Evolutionary conservation across 2,888 invertebrate genomes (phyloP).

Genomic region (Mythimna impura): DNA sequence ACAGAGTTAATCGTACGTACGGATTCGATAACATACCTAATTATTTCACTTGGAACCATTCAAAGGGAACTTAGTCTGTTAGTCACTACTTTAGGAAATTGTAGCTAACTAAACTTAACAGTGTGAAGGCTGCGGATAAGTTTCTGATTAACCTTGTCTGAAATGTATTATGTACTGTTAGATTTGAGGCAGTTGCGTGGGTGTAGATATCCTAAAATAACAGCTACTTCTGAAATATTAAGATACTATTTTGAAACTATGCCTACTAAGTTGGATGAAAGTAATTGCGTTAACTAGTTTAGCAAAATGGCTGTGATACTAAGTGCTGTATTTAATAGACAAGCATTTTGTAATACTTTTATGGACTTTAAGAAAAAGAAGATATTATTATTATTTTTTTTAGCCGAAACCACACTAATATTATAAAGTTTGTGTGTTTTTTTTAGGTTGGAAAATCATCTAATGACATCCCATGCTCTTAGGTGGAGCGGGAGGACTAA

Average conservation of each 20-base stretch:
- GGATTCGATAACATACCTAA: slow-evolving; percentile 68
- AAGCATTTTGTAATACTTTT: not conserved
- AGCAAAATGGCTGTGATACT: not conserved
- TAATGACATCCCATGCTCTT: too few relatives aligned
- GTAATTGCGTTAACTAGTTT: not conserved
- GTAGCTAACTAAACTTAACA: slow-evolving; percentile 71
- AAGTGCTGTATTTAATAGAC: not conserved
- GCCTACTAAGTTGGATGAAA: slow-evolving; percentile 10
- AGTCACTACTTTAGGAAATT: slow-evolving; percentile 70
- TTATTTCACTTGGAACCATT: slow-evolving; percentile 72
- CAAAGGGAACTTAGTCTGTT: slow-evolving; percentile 76
- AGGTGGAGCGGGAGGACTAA: too few relatives aligned
- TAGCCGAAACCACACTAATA: too few relatives aligned
- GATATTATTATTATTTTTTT: too few relatives aligned
- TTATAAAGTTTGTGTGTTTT: too few relatives aligned
- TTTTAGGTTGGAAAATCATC: too few relatives aligned
- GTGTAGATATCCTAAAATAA: slow-evolving; percentile 51
- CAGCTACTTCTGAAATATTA: slow-evolving; percentile 30
- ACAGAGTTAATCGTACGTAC: slow-evolving; percentile 65
- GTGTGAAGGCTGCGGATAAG: slow-evolving; percentile 67
- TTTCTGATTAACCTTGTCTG: slow-evolving; percentile 77
- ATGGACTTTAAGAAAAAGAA: too few relatives aligned
- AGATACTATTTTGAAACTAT: slow-evolving; percentile 21
- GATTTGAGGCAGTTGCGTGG: slow-evolving; percentile 48
- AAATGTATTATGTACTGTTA: slow-evolving; percentile 49